A percentile compares a stretch with the other conserved stretches of the same genome.
phyloP scores from a whole-genome alignment of 2,113 vertebrate species.

The Neodontobutis hainanensis region DNA sequence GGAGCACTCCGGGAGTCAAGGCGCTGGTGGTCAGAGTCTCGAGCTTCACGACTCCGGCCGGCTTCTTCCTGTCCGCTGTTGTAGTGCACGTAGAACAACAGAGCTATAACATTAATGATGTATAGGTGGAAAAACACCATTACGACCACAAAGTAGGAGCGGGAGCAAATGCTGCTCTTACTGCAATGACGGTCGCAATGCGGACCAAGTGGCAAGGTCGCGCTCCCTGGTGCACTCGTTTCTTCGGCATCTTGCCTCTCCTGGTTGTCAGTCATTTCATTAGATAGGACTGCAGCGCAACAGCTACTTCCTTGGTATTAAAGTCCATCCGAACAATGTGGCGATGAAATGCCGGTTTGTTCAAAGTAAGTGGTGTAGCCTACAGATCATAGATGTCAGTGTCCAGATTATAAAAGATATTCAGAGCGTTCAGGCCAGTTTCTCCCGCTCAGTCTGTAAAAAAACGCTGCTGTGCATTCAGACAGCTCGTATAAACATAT shows the following conservation, averaged over 20 bases:
- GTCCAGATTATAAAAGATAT: constrained; percentile 1
- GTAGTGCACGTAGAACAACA: constrained; percentile 92
- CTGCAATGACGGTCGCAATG: constrained; percentile 77
- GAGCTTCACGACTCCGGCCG: constrained; percentile 33
- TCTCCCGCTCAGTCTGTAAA: not conserved
- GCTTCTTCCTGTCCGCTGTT: constrained; percentile 80
- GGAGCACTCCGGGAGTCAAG: constrained; percentile 41
- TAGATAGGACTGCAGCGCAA: not conserved
- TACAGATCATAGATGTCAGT: constrained; percentile 2
- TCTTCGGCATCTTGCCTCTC: constrained; percentile 50
- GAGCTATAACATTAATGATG: constrained; percentile 91
- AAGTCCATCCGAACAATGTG: constrained; percentile 22
- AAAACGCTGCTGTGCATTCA: constrained; percentile 2
- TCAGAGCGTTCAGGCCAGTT: not conserved
- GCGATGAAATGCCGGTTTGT: not conserved
- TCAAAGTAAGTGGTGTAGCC: constrained; percentile 2
- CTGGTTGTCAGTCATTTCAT: constrained; percentile 65
- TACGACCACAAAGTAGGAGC: constrained; percentile 92
- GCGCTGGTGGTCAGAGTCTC: constrained; percentile 43
- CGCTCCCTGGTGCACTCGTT: constrained; percentile 29
- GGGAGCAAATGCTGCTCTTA: constrained; percentile 89
- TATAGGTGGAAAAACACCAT: constrained; percentile 95
- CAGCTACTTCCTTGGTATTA: not conserved
- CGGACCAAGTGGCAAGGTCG: constrained; percentile 57
- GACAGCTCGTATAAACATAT: not conserved